Evolutionary conservation across 2,888 invertebrate genomes (phyloP).

Genomic region (Achlya flavicornis): DNA sequence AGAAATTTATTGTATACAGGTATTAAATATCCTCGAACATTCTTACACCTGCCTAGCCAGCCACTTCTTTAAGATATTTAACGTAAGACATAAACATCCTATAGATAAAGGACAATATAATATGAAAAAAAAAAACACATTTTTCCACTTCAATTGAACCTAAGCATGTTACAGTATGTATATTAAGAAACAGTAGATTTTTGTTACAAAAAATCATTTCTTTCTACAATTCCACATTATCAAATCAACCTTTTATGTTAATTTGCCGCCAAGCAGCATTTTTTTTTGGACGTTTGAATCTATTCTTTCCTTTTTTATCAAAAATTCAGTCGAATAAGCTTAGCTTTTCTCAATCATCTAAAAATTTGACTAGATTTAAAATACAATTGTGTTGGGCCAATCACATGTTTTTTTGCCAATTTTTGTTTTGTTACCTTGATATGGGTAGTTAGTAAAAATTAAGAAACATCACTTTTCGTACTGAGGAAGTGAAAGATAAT

Average conservation of each 20-base stretch:
- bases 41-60: slow-evolving; percentile 79
- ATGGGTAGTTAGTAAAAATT: slow-evolving; percentile 44
- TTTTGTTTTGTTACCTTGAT: slow-evolving; percentile 40
- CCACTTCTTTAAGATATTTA: slow-evolving; percentile 75
- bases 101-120: slow-evolving; percentile 75
- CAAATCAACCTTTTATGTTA: slow-evolving; percentile 61
- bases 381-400: slow-evolving; percentile 73
- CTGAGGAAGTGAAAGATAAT: slow-evolving; percentile 71
- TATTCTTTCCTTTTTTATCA: slow-evolving; percentile 53
- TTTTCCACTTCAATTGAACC: slow-evolving; percentile 64
- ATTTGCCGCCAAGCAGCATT: slow-evolving; percentile 73
- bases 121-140: slow-evolving; percentile 65
- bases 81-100: slow-evolving; percentile 81
- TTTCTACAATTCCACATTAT: slow-evolving; percentile 78
- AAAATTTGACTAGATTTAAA: slow-evolving; percentile 82
- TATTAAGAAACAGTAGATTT: slow-evolving; percentile 56
- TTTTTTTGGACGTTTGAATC: slow-evolving; percentile 73
- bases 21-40: slow-evolving; percentile 82
- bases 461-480: slow-evolving; percentile 67
- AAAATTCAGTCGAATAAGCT: slow-evolving; percentile 80
- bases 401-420: slow-evolving; percentile 66
- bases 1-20: slow-evolving; percentile 85
- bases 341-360: slow-evolving; percentile 64
- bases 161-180: slow-evolving; percentile 59
- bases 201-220: slow-evolving; percentile 42